Evolutionary conservation across 2,888 invertebrate genomes (phyloP).

Genomic region (Andricus quercusramuli): DNA sequence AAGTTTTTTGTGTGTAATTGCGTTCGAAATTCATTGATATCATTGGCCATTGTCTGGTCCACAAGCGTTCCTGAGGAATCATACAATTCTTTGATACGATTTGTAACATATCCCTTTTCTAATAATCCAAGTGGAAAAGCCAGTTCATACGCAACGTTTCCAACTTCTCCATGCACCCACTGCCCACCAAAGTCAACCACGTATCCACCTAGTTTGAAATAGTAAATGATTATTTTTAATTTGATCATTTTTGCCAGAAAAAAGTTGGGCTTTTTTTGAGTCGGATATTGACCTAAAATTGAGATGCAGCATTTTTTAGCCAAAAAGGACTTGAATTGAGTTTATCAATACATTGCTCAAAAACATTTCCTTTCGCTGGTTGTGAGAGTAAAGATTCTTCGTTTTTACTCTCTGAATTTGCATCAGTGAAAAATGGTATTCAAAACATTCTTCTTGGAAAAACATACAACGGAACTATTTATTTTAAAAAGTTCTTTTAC

Average conservation of each 20-base stretch:
- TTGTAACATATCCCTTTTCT: conserved; percentile 45
- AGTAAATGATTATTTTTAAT: conserved; percentile 18
- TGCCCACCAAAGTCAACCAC: conserved; percentile 67
- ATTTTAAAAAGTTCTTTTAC: no score
- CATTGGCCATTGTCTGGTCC: background rate
- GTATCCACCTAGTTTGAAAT: conserved; percentile 51
- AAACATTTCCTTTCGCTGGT: no score
- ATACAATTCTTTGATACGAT: background rate
- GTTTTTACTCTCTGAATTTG: no score
- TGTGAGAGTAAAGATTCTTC: no score
- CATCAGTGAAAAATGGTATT: no score
- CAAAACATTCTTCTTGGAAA: no score
- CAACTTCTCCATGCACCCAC: conserved; percentile 66
- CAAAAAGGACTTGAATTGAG: no score
- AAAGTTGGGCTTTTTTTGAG: no score
- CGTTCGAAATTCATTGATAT: background rate
- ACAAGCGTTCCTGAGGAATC: conserved; percentile 8
- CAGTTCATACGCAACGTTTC: conserved; percentile 65
- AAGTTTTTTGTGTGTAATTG: background rate
- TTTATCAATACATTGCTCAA: no score
- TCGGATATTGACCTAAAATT: no score
- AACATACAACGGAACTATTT: no score
- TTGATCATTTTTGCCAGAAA: conserved; percentile 38
- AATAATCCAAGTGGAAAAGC: conserved; percentile 65
- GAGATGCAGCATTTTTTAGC: no score